phyloP scores from a whole-genome alignment of 2,113 vertebrate species.

The Calyptommatus sinebrachiatus region DNA sequence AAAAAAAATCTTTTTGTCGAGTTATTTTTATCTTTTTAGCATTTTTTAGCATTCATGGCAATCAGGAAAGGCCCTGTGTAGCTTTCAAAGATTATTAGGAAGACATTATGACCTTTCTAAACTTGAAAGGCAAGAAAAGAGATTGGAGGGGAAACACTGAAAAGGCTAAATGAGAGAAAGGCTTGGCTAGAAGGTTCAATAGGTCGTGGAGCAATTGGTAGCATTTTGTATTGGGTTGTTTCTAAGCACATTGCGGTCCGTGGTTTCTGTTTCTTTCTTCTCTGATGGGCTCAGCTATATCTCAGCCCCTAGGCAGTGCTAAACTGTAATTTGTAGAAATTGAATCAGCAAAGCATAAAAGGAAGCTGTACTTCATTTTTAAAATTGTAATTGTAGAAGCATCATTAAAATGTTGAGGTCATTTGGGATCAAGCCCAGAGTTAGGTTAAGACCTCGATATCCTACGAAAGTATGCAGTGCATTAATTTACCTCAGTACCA shows the following conservation, averaged over 20 bases:
- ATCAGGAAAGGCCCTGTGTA: neutral
- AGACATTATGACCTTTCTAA: neutral
- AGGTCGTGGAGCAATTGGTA: no score
- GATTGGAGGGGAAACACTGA: neutral
- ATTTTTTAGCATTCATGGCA: neutral
- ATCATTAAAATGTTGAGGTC: neutral
- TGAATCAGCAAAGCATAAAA: neutral
- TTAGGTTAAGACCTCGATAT: no score
- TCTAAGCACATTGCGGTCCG: no score
- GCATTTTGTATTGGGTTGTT: no score
- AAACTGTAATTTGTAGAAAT: neutral
- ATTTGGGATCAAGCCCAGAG: neutral
- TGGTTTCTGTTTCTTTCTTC: neutral
- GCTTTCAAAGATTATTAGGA: neutral
- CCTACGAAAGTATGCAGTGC: no score
- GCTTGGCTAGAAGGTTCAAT: no score
- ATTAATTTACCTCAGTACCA: no score
- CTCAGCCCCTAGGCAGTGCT: neutral
- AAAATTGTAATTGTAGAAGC: neutral
- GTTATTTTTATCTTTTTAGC: neutral
- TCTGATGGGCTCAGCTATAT: neutral
- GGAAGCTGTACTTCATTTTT: neutral
- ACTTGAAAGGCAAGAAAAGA: neutral
- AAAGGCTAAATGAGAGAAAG: no score
- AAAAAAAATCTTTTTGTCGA: neutral